These are phyloP conservation scores for Acronicta aceris DNA, from an alignment of 2,888 invertebrate species.

Conservation along the genomic window DNA sequence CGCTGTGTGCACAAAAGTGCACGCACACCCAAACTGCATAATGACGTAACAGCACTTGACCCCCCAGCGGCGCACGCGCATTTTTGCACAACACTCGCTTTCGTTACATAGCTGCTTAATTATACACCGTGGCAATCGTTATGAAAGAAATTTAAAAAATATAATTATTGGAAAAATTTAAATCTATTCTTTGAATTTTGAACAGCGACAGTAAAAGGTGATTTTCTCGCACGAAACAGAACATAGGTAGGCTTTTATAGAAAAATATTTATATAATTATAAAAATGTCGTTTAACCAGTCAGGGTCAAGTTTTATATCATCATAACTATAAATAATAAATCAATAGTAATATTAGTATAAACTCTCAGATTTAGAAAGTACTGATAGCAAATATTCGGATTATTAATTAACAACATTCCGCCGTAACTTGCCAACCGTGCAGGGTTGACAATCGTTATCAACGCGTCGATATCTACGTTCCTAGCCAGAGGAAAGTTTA, in stretches of 20 bases:
- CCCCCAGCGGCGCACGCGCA: constrained; percentile 31
- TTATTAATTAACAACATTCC: constrained; percentile 58
- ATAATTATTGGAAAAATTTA: no score
- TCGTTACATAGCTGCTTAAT: constrained; percentile 49
- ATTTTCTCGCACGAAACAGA: no score
- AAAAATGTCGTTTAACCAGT: no score
- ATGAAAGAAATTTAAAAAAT: not conserved
- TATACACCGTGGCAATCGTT: constrained; percentile 11
- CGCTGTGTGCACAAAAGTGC: constrained; percentile 19
- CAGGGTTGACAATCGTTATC: constrained; percentile 39
- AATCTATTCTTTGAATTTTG: no score
- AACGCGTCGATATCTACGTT: constrained; percentile 17
- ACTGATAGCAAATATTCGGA: constrained; percentile 48
- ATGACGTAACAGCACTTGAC: constrained; percentile 52
- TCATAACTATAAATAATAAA: not conserved
- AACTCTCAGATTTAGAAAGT: constrained; percentile 55
- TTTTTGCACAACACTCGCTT: constrained; percentile 60
- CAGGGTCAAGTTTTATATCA: not conserved
- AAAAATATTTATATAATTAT: no score
- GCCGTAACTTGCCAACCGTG: constrained; percentile 30
- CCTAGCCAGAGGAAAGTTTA: constrained; percentile 12
- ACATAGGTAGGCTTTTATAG: no score
- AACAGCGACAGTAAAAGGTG: no score
- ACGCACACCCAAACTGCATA: constrained; percentile 22
- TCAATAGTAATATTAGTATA: constrained; percentile 18